phyloP scores from a whole-genome alignment of 2,113 vertebrate genomes.

The Dasyprocta punctata region DNA sequence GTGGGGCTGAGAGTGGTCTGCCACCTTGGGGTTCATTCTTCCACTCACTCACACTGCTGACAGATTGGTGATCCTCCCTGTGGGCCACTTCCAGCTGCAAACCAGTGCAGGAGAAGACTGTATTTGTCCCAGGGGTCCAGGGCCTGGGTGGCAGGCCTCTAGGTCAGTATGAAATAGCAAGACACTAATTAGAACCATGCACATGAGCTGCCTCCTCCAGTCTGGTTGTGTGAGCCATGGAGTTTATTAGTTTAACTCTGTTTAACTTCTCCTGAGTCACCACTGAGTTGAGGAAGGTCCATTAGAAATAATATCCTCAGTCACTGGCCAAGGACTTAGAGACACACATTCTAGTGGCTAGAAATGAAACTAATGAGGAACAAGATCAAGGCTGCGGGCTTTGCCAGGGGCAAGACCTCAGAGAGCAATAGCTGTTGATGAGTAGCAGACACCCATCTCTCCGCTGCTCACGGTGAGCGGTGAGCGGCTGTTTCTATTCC shows the following conservation, averaged over 20 bases:
- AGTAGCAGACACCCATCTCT: background rate
- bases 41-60: background rate
- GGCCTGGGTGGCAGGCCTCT: too few species aligned
- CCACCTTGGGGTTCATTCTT: background rate
- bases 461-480: background rate
- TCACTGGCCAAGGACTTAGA: background rate
- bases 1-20: too few species aligned
- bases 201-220: fast-evolving
- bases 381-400: background rate
- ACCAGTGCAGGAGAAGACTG: background rate
- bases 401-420: background rate
- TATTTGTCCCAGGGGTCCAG: too few species aligned
- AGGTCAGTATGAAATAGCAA: background rate
- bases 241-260: background rate
- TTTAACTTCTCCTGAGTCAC: background rate
- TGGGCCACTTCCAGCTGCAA: too few species aligned
- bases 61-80: background rate
- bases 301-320: background rate
- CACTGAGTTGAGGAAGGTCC: background rate
- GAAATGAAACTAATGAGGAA: background rate
- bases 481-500: background rate
- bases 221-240: background rate
- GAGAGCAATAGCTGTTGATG: background rate
- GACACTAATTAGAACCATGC: background rate
- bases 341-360: background rate